Evolutionary conservation across 2,797 vertebrate genomes (phyloP).

Genomic region (Scleropages formosus): DNA sequence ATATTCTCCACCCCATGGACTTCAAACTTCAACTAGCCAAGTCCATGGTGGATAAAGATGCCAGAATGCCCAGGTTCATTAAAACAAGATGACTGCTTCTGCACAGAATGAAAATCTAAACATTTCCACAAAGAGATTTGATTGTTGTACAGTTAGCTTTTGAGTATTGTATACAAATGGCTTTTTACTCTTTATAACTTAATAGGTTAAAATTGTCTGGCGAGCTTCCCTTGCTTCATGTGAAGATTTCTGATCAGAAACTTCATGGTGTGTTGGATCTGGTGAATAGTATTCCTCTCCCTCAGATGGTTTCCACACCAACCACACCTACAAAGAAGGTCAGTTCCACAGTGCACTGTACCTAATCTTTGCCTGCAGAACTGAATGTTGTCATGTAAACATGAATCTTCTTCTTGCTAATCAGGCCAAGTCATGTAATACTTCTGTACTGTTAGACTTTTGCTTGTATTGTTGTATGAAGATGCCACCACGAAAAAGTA

Average conservation of each 20-base stretch:
- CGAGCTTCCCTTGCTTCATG: slow-evolving; percentile 84
- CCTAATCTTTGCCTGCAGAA: not conserved
- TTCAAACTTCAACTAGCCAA: slow-evolving; percentile 84
- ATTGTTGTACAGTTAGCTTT: no score
- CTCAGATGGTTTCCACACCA: slow-evolving; percentile 61
- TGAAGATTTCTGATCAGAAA: slow-evolving; percentile 89
- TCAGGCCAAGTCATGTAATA: no score
- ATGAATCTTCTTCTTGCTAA: not conserved
- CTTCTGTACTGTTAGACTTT: no score
- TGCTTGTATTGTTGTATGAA: no score
- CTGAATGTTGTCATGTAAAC: not conserved
- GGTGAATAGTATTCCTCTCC: slow-evolving; percentile 81
- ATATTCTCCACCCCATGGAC: slow-evolving; percentile 89
- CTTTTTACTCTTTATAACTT: slow-evolving; percentile 1
- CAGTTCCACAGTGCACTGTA: slow-evolving; percentile 23
- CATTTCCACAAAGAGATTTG: no score
- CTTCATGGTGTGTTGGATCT: slow-evolving; percentile 76
- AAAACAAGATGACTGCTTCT: not conserved
- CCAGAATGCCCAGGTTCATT: slow-evolving; percentile 83
- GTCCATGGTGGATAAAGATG: slow-evolving; percentile 90
- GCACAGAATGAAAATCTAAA: not conserved
- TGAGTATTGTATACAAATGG: no score
- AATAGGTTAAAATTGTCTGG: slow-evolving; percentile 88
- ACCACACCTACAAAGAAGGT: slow-evolving; percentile 73
- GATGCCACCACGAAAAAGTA: no score